These are phyloP conservation scores for Enteromius argenteus DNA, from an alignment of 2,797 vertebrate species.

Conservation along the genomic window DNA sequence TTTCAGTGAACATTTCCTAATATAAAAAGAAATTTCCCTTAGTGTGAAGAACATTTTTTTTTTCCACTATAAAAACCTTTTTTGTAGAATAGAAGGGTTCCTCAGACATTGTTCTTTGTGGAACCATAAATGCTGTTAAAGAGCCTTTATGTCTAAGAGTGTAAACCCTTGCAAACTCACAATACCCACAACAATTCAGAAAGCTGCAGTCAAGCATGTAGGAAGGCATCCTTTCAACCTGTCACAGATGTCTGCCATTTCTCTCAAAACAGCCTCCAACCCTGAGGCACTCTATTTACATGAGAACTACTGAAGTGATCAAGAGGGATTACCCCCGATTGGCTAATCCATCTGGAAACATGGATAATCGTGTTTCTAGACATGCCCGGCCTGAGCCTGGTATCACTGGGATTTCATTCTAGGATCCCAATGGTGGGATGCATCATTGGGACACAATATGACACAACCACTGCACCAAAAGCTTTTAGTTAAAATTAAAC, in stretches of 20 bases:
- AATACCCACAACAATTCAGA: conserved; percentile 7
- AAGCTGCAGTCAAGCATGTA: conserved; percentile 20
- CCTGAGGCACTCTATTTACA: conserved; percentile 45
- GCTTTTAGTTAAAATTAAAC: conserved; percentile 15
- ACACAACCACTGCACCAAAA: background rate
- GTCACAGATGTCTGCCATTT: conserved; percentile 39
- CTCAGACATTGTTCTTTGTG: background rate
- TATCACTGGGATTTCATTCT: conserved; percentile 37
- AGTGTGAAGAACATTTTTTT: background rate
- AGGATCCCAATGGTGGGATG: conserved; percentile 4
- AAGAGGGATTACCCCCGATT: conserved; percentile 46
- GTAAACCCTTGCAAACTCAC: background rate
- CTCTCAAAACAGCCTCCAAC: conserved; percentile 38
- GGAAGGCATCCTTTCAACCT: conserved; percentile 34
- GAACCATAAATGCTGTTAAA: background rate
- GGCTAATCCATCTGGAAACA: conserved; percentile 53
- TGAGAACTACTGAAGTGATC: conserved; percentile 51
- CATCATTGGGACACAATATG: background rate
- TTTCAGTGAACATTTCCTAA: background rate
- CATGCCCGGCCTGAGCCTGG: conserved; percentile 36
- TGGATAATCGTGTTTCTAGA: conserved; percentile 49
- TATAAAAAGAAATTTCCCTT: background rate
- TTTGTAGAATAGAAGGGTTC: background rate
- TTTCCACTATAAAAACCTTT: background rate
- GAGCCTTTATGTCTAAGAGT: background rate